Evolutionary conservation across 2,113 vertebrate genomes (phyloP).

Genomic region (Procavia capensis): DNA sequence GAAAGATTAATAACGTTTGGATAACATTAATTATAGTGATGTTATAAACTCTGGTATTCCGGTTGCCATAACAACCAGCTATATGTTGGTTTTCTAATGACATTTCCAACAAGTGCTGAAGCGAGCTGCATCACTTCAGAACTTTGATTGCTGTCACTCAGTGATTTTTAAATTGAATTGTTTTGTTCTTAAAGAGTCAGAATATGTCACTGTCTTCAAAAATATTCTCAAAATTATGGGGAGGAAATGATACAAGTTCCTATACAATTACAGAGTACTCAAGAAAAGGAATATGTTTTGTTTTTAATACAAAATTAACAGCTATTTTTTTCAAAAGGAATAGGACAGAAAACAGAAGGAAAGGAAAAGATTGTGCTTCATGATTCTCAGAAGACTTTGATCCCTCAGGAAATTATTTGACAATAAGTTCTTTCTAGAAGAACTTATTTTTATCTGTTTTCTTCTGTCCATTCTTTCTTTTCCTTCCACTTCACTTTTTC

Average conservation of each 20-base stretch:
- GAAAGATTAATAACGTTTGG: constrained; percentile 85
- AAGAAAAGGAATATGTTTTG: constrained; percentile 56
- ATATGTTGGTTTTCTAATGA: constrained; percentile 80
- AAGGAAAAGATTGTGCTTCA: constrained; percentile 17
- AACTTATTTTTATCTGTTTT: neutral
- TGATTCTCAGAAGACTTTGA: neutral
- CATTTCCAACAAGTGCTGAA: constrained; percentile 79
- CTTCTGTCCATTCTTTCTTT: constrained; percentile 47
- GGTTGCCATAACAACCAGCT: constrained; percentile 84
- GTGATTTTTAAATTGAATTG: constrained; percentile 80
- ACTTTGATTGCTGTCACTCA: constrained; percentile 69
- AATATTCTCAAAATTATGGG: constrained; percentile 69
- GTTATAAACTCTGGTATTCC: constrained; percentile 76
- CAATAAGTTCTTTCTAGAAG: constrained; percentile 39
- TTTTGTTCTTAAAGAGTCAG: constrained; percentile 75
- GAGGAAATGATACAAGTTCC: constrained; percentile 63
- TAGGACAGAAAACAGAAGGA: neutral
- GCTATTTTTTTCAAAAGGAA: constrained; percentile 27
- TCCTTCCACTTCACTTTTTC: neutral
- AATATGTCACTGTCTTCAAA: constrained; percentile 76
- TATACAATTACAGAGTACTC: constrained; percentile 56
- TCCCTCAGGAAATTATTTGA: constrained; percentile 14
- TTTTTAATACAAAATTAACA: constrained; percentile 61
- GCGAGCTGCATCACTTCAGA: constrained; percentile 69
- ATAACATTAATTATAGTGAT: constrained; percentile 85